phyloP scores from a whole-genome alignment of 2,888 invertebrate genomes.

The Eupithecia subfuscata region DNA sequence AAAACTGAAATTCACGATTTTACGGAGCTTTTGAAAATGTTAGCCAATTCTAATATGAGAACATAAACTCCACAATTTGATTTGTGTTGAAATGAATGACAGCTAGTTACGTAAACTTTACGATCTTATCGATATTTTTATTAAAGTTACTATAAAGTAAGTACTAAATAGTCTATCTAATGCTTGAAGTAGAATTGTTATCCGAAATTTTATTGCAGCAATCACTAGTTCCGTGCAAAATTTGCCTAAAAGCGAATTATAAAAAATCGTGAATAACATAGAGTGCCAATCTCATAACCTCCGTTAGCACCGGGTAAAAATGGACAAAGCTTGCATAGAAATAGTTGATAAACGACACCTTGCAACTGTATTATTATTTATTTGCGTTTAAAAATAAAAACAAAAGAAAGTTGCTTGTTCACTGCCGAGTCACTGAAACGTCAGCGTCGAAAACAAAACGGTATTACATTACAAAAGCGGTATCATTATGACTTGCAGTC shows the following conservation, averaged over 20 bases:
- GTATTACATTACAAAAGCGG: constrained; percentile 21
- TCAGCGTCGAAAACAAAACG: constrained; percentile 21
- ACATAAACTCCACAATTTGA: not conserved
- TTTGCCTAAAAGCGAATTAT: not conserved
- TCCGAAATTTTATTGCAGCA: not conserved
- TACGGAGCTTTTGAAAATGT: not conserved
- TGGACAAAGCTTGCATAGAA: not conserved
- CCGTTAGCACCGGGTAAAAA: no score
- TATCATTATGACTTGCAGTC: constrained; percentile 32
- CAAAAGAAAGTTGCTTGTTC: constrained; percentile 5
- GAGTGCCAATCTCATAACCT: no score
- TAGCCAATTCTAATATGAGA: not conserved
- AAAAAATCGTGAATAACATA: not conserved
- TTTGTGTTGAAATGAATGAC: not conserved
- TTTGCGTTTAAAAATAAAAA: constrained; percentile 9
- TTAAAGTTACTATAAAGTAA: not conserved
- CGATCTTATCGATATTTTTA: not conserved
- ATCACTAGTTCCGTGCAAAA: not conserved
- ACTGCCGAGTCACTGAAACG: constrained; percentile 18
- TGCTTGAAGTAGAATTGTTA: not conserved
- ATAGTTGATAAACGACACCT: not conserved
- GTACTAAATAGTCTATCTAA: not conserved
- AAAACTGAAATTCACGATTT: constrained; percentile 4
- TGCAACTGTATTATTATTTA: not conserved
- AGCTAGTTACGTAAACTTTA: not conserved